Conservation (phyloP, 1,140 invertebrate species). For the Trichonephila inaurata region DNA sequence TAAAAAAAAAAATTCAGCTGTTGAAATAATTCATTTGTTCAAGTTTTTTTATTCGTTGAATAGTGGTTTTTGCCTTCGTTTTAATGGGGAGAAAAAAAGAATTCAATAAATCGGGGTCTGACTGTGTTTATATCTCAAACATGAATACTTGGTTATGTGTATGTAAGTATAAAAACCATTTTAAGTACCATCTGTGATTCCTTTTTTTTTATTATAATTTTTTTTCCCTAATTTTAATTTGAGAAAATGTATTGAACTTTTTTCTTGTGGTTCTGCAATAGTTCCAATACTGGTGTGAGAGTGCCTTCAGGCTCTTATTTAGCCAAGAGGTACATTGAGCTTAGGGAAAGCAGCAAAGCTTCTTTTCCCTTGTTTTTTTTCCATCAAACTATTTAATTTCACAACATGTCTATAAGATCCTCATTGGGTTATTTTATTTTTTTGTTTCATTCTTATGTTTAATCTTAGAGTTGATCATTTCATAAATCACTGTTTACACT, state of each 20-base stretch:
- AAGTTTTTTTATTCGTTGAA: no score
- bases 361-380: conserved; percentile 52
- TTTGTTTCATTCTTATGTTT: not conserved
- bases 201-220: not conserved
- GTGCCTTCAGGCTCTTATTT: conserved; percentile 58
- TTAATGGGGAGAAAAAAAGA: no score
- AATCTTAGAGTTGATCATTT: not conserved
- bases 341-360: conserved; percentile 72
- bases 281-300: conserved; percentile 32
- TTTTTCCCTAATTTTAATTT: not conserved
- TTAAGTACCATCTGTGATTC: no score
- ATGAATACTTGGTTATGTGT: no score
- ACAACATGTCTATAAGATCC: not conserved
- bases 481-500: conserved; percentile 28
- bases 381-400: not conserved
- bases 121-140: no score
- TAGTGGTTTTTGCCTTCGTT: no score
- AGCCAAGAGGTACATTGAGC: conserved; percentile 62
- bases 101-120: no score
- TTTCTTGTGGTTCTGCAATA: not conserved
- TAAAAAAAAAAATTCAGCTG: no score
- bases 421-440: conserved; percentile 25
- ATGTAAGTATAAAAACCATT: no score
- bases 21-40: no score
- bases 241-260: no score